Conservation (phyloP, 2,888 invertebrate species). For the Cephus pygmeus region DNA sequence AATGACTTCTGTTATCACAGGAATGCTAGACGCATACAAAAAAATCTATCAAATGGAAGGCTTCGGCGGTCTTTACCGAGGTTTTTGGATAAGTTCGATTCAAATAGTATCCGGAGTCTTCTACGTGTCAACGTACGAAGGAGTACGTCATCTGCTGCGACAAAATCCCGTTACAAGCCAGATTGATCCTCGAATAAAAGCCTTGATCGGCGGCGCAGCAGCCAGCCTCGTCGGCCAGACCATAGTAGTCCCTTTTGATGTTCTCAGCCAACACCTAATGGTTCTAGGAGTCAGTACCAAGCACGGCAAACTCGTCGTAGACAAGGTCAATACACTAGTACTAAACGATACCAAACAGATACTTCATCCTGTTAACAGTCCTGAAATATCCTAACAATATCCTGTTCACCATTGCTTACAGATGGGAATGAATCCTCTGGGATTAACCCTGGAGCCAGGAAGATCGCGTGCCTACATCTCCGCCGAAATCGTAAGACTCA, state of each 20-base stretch:
- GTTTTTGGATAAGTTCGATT: slow-evolving; percentile 94
- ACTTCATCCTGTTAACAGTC: not conserved
- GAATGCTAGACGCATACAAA: slow-evolving; percentile 86
- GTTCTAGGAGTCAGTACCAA: slow-evolving; percentile 78
- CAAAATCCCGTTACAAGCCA: slow-evolving; percentile 68
- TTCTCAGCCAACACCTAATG: slow-evolving; percentile 97
- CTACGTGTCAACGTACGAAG: slow-evolving; percentile 95
- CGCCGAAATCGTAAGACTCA: slow-evolving; percentile 79
- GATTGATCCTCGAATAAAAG: slow-evolving; percentile 76
- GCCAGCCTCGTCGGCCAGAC: slow-evolving; percentile 96
- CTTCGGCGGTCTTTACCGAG: slow-evolving; percentile 86
- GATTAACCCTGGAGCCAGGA: slow-evolving; percentile 73
- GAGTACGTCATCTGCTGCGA: slow-evolving; percentile 83
- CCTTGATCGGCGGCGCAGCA: slow-evolving; percentile 88
- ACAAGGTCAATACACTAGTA: slow-evolving; percentile 46
- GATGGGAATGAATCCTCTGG: slow-evolving; percentile 79
- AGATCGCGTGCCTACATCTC: slow-evolving; percentile 77
- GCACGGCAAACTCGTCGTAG: slow-evolving; percentile 53
- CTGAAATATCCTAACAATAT: not conserved
- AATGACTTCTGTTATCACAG: slow-evolving; percentile 47
- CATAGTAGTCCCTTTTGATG: slow-evolving; percentile 95
- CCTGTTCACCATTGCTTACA: slow-evolving; percentile 40
- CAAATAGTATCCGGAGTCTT: slow-evolving; percentile 88
- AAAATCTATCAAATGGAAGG: slow-evolving; percentile 91
- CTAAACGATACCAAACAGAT: not conserved